Evolutionary conservation across 2,113 vertebrate genomes (phyloP), one percentile per base, ranked within the genome.

Genomic region (Meleagris gallopavo): DNA sequence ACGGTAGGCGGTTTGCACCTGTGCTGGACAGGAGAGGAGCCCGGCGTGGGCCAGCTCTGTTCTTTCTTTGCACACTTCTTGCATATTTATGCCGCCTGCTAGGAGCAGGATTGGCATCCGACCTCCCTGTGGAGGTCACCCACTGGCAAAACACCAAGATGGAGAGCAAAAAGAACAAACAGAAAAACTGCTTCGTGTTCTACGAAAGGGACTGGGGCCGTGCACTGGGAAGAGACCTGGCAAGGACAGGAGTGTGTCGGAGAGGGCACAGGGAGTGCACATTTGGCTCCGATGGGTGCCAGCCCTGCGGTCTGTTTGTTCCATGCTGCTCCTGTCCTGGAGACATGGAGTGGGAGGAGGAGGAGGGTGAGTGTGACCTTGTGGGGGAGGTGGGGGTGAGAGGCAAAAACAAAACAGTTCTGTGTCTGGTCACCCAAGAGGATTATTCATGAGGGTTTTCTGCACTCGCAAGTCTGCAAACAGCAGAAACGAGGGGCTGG

Each of bases 1-100:
- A 84, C 48, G 78, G 90, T 94, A 80, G 92, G 87, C 72, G 50
- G 36, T 79, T 61, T 82, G 54, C 75, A 82, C 46, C 67, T 40
- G 78, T 36, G 7, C 74, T 73, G 90, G 85, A 83, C 64, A 77
- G 57, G 36, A 72, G 64, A 25, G 83, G 84, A 89, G 87, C 92
- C 71, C 4, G 0, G 64, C 1, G 1, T 54, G 88, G 57, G 80
- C 79, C 34, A 85, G 71, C 64, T 74, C 96, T 64, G 61, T 18
- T 86, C 70, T 90, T 86, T 70, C 70, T 82, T 72, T 52, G 72
- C 50, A 34, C 72, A 46, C 43, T 55, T 58, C 79, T 90, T 70
- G 79, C 66, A 25, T 78, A 71, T 30, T 67, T 34, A 64, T 41
- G 40, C 76, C 18, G 0, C 52, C 64, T 75, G 84, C 76, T 52